phyloP scores from a whole-genome alignment of 2,888 invertebrate genomes.

The Crepidodera aurea region DNA sequence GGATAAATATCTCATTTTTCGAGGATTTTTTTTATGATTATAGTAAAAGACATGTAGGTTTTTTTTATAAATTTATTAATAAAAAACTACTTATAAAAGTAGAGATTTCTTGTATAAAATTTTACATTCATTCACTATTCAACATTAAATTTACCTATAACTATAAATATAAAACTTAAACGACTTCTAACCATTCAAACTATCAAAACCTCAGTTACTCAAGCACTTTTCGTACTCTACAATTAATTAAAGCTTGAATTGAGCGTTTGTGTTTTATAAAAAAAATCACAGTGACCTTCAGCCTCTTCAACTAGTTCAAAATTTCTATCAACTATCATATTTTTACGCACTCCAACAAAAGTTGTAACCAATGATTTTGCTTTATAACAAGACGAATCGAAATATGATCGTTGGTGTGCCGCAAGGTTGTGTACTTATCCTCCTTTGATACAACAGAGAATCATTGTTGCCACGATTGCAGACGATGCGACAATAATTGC shows the following conservation, averaged over 20 bases:
- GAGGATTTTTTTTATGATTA: too few relatives aligned
- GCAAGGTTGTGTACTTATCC: too few relatives aligned
- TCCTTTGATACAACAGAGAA: too few relatives aligned
- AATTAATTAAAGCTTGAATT: constrained; percentile 46
- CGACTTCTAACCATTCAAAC: neutral
- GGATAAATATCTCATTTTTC: too few relatives aligned
- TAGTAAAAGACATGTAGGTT: neutral
- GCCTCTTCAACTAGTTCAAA: neutral
- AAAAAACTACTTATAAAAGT: neutral
- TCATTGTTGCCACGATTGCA: too few relatives aligned
- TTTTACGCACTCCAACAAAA: too few relatives aligned
- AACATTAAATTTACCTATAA: neutral
- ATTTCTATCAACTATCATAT: too few relatives aligned
- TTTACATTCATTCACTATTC: neutral
- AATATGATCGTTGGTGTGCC: too few relatives aligned
- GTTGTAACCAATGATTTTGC: too few relatives aligned
- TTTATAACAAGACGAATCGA: too few relatives aligned
- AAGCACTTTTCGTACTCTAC: constrained; percentile 35
- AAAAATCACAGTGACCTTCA: constrained; percentile 34
- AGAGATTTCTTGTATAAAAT: neutral
- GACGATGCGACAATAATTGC: too few relatives aligned
- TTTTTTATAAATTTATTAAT: neutral
- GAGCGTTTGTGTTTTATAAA: constrained; percentile 13
- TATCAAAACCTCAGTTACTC: constrained; percentile 11
- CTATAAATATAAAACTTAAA: neutral